Evolutionary conservation across 1,140 invertebrate genomes (phyloP).

Genomic region (Leucophenga varia): DNA sequence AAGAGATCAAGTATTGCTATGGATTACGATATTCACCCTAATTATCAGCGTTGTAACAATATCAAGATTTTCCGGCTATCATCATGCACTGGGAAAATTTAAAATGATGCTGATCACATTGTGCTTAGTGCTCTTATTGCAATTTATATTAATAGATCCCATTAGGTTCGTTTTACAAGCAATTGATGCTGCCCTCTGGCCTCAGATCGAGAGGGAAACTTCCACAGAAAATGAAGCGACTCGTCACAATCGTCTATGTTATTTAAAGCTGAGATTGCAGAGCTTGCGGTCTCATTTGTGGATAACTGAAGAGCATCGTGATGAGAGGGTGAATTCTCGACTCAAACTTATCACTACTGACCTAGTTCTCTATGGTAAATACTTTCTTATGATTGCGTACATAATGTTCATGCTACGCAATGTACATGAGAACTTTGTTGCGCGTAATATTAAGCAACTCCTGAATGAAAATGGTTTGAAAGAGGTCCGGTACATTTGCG

Average conservation of each 20-base stretch:
- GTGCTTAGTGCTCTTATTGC: conserved; percentile 15
- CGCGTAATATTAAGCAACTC: conserved; percentile 11
- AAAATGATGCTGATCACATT: conserved; percentile 29
- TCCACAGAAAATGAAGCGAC: conserved; percentile 1
- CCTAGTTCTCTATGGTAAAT: conserved; percentile 28
- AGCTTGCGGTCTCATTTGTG: conserved; percentile 12
- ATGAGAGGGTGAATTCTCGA: conserved; percentile 24
- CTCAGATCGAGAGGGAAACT: not conserved
- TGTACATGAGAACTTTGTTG: conserved; percentile 16
- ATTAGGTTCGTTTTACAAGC: conserved; percentile 20
- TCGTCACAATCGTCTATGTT: conserved; percentile 15
- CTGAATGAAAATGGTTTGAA: conserved; percentile 24
- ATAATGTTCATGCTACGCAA: conserved; percentile 22
- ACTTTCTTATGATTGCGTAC: conserved; percentile 27
- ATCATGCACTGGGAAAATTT: conserved; percentile 28
- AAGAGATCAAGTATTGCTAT: too few relatives aligned
- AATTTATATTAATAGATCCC: conserved; percentile 32
- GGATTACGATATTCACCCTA: too few relatives aligned
- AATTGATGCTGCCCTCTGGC: conserved; percentile 5
- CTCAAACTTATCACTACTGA: conserved; percentile 29
- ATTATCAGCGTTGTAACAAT: conserved; percentile 8
- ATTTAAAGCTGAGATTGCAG: conserved; percentile 21
- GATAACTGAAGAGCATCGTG: conserved; percentile 24
- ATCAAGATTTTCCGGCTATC: conserved; percentile 21
- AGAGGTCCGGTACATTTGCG: conserved; percentile 18